A percentile compares a stretch with the other conserved stretches of the same genome.
Evolutionary conservation across 2,888 invertebrate species (phyloP).

Genomic region (Mimumesa dahlbomi): DNA sequence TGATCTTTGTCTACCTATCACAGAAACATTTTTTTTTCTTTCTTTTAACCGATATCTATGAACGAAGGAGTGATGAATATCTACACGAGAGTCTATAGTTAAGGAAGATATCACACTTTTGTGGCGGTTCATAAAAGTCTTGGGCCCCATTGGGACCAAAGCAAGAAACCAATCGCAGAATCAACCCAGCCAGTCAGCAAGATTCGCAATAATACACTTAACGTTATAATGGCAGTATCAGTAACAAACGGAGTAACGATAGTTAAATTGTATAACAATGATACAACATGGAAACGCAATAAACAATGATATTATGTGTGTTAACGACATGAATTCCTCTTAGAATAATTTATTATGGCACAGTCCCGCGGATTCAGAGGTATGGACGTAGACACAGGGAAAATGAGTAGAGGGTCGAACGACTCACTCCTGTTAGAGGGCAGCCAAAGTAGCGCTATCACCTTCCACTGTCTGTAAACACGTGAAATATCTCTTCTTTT

Average conservation of each 20-base stretch:
- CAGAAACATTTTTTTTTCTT: slow-evolving; percentile 70
- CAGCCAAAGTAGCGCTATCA: slow-evolving; percentile 79
- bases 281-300: slow-evolving; percentile 66
- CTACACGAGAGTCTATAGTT: slow-evolving; percentile 49
- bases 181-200: slow-evolving; percentile 53
- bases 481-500: slow-evolving; percentile 76
- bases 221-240: slow-evolving; percentile 74
- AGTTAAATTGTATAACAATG: slow-evolving; percentile 69
- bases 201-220: slow-evolving; percentile 60
- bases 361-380: slow-evolving; percentile 65
- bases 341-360: slow-evolving; percentile 65
- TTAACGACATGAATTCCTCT: slow-evolving; percentile 60
- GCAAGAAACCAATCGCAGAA: slow-evolving; percentile 52
- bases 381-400: slow-evolving; percentile 70
- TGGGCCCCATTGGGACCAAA: slow-evolving; percentile 44
- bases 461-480: slow-evolving; percentile 80
- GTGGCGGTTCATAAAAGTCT: slow-evolving; percentile 47
- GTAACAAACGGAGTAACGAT: slow-evolving; percentile 71
- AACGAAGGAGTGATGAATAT: slow-evolving; percentile 53
- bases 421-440: slow-evolving; percentile 79
- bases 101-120: slow-evolving; percentile 61
- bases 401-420: slow-evolving; percentile 71
- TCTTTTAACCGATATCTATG: slow-evolving; percentile 55
- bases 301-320: slow-evolving; percentile 58
- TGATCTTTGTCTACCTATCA: slow-evolving; percentile 71